Conservation (phyloP, 2,888 invertebrate genomes). For the Drosophila colorata region DNA sequence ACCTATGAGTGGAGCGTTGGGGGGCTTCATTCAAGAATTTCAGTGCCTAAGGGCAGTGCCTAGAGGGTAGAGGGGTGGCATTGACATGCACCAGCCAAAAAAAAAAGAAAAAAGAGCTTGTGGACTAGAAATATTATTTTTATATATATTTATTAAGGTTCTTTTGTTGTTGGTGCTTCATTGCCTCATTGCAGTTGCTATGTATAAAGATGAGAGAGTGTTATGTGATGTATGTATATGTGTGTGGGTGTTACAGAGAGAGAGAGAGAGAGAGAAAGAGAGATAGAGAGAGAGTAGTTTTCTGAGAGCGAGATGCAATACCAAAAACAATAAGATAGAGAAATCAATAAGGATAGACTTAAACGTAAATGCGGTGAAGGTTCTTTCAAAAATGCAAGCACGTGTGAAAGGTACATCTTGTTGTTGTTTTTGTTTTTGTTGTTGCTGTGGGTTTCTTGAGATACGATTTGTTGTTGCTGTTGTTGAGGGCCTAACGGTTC, state of each 20-base stretch:
- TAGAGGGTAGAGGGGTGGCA: constrained; percentile 15
- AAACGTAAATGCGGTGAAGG: constrained; percentile 51
- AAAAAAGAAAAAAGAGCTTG: constrained; percentile 21
- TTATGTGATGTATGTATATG: constrained; percentile 31
- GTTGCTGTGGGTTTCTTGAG: constrained; percentile 41
- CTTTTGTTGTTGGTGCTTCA: constrained; percentile 43
- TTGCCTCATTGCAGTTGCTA: constrained; percentile 60
- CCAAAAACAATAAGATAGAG: constrained; percentile 57
- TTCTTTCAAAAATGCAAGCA: constrained; percentile 75
- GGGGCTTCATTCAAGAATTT: constrained; percentile 15
- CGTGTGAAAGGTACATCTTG: constrained; percentile 56
- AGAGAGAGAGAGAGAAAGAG: constrained; percentile 19
- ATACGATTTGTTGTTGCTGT: constrained; percentile 47
- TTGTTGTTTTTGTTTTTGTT: constrained; percentile 34
- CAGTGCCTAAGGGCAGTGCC: constrained; percentile 37
- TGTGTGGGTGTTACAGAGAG: constrained; percentile 31
- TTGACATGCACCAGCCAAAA: constrained; percentile 67
- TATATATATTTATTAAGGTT: constrained; percentile 1
- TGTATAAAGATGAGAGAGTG: constrained; percentile 30
- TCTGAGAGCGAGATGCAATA: constrained; percentile 59
- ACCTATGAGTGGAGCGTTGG: constrained; percentile 47
- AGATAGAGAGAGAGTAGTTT: constrained; percentile 39
- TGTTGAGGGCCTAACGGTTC: constrained; percentile 55
- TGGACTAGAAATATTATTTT: constrained; percentile 38
- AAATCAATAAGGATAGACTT: constrained; percentile 50